Percentiles rank a stretch among this genome's conserved stretches.
Conservation (phyloP, 2,797 vertebrate species). For the Alosa sapidissima region DNA sequence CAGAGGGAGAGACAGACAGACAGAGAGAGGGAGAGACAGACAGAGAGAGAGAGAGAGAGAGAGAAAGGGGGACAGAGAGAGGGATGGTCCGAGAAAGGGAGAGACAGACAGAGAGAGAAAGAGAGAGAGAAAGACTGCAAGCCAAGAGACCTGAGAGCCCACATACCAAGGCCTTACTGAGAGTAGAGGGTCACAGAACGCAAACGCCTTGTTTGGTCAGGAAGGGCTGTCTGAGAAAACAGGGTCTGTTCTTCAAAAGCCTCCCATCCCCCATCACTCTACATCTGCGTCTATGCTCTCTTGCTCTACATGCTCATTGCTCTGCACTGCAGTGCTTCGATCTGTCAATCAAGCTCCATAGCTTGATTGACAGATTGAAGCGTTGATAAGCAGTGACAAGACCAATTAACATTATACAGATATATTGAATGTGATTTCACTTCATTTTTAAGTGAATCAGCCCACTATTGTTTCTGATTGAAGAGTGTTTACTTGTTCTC, state of each 20-base stretch:
- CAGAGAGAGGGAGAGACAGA: not conserved
- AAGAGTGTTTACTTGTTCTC: not conserved
- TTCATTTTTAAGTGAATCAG: not conserved
- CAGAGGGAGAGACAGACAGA: too few relatives aligned
- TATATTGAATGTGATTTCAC: not conserved
- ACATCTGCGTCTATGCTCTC: not conserved
- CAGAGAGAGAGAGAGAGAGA: not conserved
- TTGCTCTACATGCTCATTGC: not conserved
- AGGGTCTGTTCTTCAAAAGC: not conserved
- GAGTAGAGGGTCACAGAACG: not conserved
- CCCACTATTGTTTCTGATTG: not conserved
- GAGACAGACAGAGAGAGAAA: conserved; percentile 13
- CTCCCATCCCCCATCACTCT: not conserved
- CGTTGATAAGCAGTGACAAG: too few relatives aligned
- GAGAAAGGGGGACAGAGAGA: too few relatives aligned
- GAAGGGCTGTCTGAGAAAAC: not conserved
- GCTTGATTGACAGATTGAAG: too few relatives aligned
- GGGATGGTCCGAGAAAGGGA: too few relatives aligned
- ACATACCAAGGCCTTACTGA: conserved; percentile 46
- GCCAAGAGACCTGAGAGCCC: conserved; percentile 50
- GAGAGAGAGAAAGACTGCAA: conserved; percentile 37
- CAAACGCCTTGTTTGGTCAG: not conserved
- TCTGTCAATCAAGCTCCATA: not conserved
- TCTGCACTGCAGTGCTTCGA: not conserved
- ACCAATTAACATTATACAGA: not conserved